Evolutionary conservation across 92 coral and sea anemone genomes (phyloP), one percentile per base, ranked within the genome.

Genomic region (Umimayanthus chanpuru): DNA sequence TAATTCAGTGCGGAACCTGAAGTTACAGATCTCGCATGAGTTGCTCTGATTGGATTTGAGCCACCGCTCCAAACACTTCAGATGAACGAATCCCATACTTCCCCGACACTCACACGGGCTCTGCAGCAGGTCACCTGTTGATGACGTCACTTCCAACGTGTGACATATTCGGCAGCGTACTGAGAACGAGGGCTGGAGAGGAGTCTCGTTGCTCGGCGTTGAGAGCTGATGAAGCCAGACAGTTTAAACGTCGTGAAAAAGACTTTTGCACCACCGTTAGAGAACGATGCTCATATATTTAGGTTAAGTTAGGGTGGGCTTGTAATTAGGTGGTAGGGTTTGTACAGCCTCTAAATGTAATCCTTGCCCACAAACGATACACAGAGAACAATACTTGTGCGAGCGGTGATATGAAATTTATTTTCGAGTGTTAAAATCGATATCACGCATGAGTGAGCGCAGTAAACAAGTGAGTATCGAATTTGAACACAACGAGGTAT

Each of bases 21-120:
- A 83, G 29, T 71, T 47, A 71, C 87, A 83, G 87, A 83, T 71
- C 41, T 83, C 87, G 55, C 87, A 83, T 10, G 87, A 70, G 53
- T 18, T 53, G 39, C 87, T 47, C 28, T 20, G 78, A 36, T 70
- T 83, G 40, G 87, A 71, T 28, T 68, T 25, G 39, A 83, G 87
- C 87, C 87, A 83, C 30, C 87, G 76, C 66, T 83, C 87, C 65
- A 83, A 56, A 83, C 87, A 83, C 73, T 71, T 83, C 10, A 83
- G 36, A 18, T 83, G 87, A 11, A 83, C 87, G 6, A 41, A 68
- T 18, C 78, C 53, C 65, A 83, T 83, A 70, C 79, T 83, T 3
- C 87, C 87, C 18, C 87, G 87, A 32, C 87, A 83, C 8, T 83
- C 87, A 25, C 87, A 83, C 14, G 87, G 87, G 53, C 87, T 83